Conservation (phyloP, 2,888 invertebrate genomes). For the Yponomeuta cagnagella region DNA sequence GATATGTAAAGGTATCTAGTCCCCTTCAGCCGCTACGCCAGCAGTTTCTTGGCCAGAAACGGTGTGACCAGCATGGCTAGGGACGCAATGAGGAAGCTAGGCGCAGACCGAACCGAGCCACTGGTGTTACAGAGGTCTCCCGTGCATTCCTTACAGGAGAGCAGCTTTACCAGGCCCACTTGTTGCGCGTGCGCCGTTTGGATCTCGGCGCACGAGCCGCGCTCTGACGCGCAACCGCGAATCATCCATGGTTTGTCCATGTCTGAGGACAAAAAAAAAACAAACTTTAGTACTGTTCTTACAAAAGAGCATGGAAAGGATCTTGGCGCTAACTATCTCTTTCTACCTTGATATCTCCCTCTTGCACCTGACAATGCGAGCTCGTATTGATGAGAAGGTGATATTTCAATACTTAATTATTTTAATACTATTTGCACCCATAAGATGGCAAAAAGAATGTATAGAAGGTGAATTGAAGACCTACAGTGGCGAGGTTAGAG, state of each 20-base stretch:
- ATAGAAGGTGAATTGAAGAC: too few species aligned
- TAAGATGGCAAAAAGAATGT: too few species aligned
- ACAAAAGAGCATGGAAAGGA: too few species aligned
- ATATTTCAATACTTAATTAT: too few species aligned
- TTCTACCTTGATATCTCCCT: too few species aligned
- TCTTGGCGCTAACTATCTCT: too few species aligned
- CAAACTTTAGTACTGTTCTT: not conserved
- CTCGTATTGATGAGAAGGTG: too few species aligned
- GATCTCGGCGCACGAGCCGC: slow-evolving; percentile 51
- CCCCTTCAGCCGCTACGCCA: slow-evolving; percentile 24
- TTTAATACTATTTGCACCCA: too few species aligned
- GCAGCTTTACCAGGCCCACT: slow-evolving; percentile 33
- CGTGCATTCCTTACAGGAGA: slow-evolving; percentile 46
- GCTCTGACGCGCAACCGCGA: slow-evolving; percentile 53
- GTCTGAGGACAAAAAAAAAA: slow-evolving; percentile 33
- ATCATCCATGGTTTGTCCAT: slow-evolving; percentile 42
- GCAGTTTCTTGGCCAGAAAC: slow-evolving; percentile 41
- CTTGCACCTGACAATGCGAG: too few species aligned
- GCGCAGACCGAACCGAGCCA: slow-evolving; percentile 33
- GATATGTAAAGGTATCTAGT: too few species aligned
- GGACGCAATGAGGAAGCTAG: slow-evolving; percentile 36
- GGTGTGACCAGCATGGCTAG: slow-evolving; percentile 43
- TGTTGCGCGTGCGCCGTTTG: slow-evolving; percentile 32
- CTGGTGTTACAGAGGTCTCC: slow-evolving; percentile 48
- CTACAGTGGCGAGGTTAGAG: too few species aligned